These are phyloP conservation scores for Misgurnus anguillicaudatus DNA, from an alignment of 2,113 vertebrate genomes.

Conservation along the genomic window DNA sequence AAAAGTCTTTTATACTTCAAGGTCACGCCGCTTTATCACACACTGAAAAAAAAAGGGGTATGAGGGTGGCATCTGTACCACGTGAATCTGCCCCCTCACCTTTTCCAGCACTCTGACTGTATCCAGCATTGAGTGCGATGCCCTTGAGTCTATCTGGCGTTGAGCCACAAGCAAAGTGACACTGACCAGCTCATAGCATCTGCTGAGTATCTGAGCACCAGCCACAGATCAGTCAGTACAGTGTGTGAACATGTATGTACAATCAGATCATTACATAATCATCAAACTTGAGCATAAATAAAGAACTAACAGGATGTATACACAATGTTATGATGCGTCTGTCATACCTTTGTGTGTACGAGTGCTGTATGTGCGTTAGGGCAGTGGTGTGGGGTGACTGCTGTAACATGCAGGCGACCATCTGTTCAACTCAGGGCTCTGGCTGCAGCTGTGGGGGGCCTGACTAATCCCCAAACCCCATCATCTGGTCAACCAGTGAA, in stretches of 20 bases:
- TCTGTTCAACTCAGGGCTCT: constrained; percentile 43
- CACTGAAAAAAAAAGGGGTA: background rate
- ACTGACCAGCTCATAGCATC: constrained; percentile 42
- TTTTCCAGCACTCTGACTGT: constrained; percentile 13
- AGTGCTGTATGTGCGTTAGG: constrained; percentile 7
- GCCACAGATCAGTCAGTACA: constrained; percentile 15
- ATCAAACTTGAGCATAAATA: background rate
- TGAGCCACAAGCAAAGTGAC: constrained; percentile 52
- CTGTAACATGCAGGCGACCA: constrained; percentile 43
- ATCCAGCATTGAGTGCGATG: constrained; percentile 21
- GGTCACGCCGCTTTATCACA: background rate
- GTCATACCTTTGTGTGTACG: background rate
- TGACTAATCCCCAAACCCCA: constrained; percentile 50
- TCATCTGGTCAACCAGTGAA: constrained; percentile 43
- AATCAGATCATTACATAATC: constrained; percentile 35
- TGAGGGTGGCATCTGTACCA: background rate
- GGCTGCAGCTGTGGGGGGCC: constrained; percentile 42
- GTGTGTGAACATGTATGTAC: constrained; percentile 19
- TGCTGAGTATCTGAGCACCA: constrained; percentile 32
- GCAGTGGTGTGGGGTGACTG: constrained; percentile 37
- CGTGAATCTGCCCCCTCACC: constrained; percentile 28
- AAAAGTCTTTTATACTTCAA: background rate
- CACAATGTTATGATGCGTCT: constrained; percentile 33
- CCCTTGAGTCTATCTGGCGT: constrained; percentile 50
- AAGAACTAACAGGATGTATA: constrained; percentile 31